A percentile compares a stretch with the other conserved stretches of the same genome.
These are phyloP conservation scores for Melanotaenia trifasciata DNA, from an alignment of 2,797 vertebrate species.

Conservation along the genomic window DNA sequence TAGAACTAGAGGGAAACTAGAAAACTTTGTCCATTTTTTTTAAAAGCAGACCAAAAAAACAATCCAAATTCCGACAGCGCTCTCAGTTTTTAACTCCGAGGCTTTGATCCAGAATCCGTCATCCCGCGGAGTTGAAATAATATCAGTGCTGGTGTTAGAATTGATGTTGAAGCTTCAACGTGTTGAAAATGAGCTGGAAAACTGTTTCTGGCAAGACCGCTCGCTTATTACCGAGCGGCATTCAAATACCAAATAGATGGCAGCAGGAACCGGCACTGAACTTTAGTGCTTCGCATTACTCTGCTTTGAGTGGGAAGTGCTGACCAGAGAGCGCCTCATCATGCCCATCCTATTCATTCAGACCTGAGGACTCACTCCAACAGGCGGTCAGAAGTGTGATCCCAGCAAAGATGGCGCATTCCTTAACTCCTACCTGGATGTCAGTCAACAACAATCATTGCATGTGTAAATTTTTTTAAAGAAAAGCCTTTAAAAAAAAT, in stretches of 20 bases:
- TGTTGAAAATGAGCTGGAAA: conserved; percentile 55
- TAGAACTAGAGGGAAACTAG: neutral
- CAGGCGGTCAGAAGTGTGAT: conserved; percentile 11
- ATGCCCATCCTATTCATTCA: conserved; percentile 40
- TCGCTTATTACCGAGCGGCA: conserved; percentile 60
- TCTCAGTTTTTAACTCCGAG: conserved; percentile 18
- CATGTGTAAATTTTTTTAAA: too few species aligned
- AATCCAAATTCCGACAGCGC: conserved; percentile 14
- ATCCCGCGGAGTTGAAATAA: conserved; percentile 32
- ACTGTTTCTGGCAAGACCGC: conserved; percentile 49
- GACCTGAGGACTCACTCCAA: conserved; percentile 10
- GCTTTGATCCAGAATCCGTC: conserved; percentile 45
- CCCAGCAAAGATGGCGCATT: neutral
- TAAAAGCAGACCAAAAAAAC: conserved; percentile 9
- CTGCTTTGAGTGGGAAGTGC: conserved; percentile 55
- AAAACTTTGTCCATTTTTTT: neutral
- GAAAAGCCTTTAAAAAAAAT: conserved; percentile 22
- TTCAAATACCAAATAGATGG: conserved; percentile 66
- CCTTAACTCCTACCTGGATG: neutral
- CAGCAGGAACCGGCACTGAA: conserved; percentile 54
- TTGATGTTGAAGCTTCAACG: conserved; percentile 54
- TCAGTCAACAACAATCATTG: neutral
- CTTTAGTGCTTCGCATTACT: conserved; percentile 50
- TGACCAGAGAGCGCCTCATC: conserved; percentile 42
- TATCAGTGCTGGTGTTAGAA: conserved; percentile 30